Percentiles rank a stretch among this genome's conserved stretches.
Evolutionary conservation across 2,113 vertebrate genomes (phyloP).

Genomic region (Monopterus albus): DNA sequence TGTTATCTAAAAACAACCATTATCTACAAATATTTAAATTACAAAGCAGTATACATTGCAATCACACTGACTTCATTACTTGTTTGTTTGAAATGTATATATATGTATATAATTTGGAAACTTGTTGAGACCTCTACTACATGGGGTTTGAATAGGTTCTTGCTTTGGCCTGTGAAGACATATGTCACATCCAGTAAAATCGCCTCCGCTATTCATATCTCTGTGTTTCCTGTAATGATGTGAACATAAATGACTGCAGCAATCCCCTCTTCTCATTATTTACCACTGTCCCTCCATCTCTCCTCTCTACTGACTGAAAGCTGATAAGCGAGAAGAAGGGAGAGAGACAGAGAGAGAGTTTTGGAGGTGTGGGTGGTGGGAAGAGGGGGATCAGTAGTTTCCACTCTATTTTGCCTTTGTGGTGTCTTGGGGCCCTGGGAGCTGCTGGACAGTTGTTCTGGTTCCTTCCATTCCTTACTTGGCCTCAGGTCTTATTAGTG

Average conservation of each 20-base stretch:
- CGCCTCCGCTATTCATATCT: conserved; percentile 15
- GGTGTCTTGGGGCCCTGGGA: conserved; percentile 84
- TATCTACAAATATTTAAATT: no score
- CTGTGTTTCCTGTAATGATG: conserved; percentile 48
- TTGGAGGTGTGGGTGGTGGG: background rate
- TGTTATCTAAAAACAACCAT: no score
- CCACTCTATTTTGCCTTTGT: conserved; percentile 74
- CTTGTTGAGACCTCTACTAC: background rate
- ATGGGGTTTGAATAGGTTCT: conserved; percentile 1
- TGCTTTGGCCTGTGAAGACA: conserved; percentile 26
- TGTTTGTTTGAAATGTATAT: background rate
- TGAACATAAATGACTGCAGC: conserved; percentile 23
- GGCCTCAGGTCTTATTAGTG: conserved; percentile 85
- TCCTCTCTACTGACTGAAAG: conserved; percentile 57
- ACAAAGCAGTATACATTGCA: background rate
- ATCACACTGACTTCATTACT: background rate
- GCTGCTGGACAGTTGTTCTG: conserved; percentile 70
- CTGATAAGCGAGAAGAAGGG: conserved; percentile 38
- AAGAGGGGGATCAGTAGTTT: conserved; percentile 30
- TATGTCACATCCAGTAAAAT: conserved; percentile 29
- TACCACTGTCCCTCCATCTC: conserved; percentile 15
- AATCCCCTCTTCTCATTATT: background rate
- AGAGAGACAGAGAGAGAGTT: conserved; percentile 7
- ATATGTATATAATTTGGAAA: background rate
- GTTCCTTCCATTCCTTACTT: conserved; percentile 71